Evolutionary conservation across 2,797 vertebrate genomes (phyloP).

Genomic region (Ceryle rudis): DNA sequence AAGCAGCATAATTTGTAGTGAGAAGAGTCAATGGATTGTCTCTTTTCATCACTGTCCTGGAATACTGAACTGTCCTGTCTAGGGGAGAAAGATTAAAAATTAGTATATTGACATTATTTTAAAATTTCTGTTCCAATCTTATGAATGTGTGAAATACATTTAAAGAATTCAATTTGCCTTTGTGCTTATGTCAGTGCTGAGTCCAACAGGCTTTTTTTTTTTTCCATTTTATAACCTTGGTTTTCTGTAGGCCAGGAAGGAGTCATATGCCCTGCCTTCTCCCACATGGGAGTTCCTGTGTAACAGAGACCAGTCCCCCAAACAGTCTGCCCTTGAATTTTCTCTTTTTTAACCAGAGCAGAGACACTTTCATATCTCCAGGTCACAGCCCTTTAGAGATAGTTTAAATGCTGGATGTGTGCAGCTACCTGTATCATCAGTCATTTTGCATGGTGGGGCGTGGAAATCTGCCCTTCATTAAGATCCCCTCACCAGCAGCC

Average conservation of each 20-base stretch:
- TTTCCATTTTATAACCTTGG: neutral
- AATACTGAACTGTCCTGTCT: neutral
- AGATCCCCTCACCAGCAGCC: neutral
- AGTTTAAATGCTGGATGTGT: neutral
- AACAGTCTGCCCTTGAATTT: neutral
- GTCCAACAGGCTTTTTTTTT: neutral
- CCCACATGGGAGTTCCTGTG: neutral
- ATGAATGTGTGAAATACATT: neutral
- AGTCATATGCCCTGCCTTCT: neutral
- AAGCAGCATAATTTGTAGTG: neutral
- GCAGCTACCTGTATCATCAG: neutral
- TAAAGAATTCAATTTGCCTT: neutral
- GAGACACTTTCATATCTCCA: neutral
- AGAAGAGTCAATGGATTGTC: neutral
- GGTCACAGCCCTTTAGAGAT: neutral
- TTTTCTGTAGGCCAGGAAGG: neutral
- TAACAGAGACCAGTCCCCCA: neutral
- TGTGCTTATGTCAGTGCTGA: neutral
- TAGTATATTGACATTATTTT: neutral
- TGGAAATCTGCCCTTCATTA: neutral
- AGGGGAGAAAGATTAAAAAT: neutral
- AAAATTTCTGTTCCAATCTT: neutral
- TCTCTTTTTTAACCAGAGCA: neutral
- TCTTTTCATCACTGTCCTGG: neutral
- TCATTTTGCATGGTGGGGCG: neutral